These are phyloP conservation scores for Oncorhynchus tshawytscha DNA, from an alignment of 2,113 vertebrate species.

Conservation along the genomic window DNA sequence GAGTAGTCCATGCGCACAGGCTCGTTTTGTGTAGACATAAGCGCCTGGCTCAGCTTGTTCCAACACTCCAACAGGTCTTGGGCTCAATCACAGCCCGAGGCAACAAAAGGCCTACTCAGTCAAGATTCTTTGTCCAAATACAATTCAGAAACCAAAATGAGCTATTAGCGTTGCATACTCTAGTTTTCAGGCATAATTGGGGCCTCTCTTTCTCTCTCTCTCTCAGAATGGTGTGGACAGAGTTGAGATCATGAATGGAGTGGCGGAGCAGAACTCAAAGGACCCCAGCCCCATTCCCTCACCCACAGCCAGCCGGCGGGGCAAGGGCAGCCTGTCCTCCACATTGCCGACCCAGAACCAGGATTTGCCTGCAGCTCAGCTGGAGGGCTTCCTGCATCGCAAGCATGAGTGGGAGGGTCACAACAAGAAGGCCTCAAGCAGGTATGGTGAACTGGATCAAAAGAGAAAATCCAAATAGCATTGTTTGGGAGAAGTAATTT, in stretches of 20 bases:
- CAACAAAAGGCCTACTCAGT: too few relatives aligned
- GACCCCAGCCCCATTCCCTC: constrained; percentile 88
- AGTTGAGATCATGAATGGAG: constrained; percentile 86
- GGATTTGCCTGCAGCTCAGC: constrained; percentile 77
- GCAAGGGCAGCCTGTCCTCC: constrained; percentile 80
- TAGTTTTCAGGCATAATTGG: neutral
- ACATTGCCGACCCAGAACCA: constrained; percentile 86
- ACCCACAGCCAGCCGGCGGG: constrained; percentile 81
- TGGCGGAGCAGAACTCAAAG: constrained; percentile 88
- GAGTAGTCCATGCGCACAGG: too few relatives aligned
- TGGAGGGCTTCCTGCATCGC: constrained; percentile 90
- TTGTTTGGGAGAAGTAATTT: neutral
- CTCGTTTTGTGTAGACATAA: too few relatives aligned
- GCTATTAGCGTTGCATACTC: too few relatives aligned
- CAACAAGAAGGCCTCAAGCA: constrained; percentile 97
- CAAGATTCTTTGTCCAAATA: too few relatives aligned
- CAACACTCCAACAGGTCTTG: too few relatives aligned
- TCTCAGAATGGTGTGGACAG: constrained; percentile 77
- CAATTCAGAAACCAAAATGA: too few relatives aligned
- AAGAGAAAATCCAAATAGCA: neutral
- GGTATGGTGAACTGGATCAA: constrained; percentile 65
- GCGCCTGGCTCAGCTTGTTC: too few relatives aligned
- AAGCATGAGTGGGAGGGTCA: constrained; percentile 95
- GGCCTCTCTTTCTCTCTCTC: neutral
- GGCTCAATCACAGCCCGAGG: too few relatives aligned